Evolutionary conservation across 2,797 vertebrate genomes (phyloP).

Genomic region (Sebastes minor): DNA sequence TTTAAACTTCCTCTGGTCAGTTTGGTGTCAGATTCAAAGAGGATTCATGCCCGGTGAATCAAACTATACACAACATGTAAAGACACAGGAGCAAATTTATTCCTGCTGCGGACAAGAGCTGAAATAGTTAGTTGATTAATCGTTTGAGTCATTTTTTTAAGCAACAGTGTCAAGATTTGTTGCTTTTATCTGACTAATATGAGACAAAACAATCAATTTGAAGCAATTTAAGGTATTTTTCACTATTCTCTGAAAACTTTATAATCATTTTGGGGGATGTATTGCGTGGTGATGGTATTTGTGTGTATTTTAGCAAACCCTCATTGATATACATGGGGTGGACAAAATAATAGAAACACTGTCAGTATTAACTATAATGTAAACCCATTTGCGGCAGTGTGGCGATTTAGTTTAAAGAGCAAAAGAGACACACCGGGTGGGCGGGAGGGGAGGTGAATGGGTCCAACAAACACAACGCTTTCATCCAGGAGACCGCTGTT

Average conservation of each 20-base stretch:
- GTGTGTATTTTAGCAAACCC: background rate
- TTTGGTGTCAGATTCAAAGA: slow-evolving; percentile 11
- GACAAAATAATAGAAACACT: no score
- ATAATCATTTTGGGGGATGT: background rate
- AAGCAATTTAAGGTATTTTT: background rate
- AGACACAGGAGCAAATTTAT: background rate
- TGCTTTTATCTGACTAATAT: background rate
- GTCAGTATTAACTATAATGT: no score
- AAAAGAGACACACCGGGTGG: no score
- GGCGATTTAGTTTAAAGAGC: no score
- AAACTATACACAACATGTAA: background rate
- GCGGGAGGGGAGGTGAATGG: no score
- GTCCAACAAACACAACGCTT: no score
- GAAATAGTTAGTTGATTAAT: background rate
- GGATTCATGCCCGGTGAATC: slow-evolving; percentile 8
- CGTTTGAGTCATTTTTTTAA: background rate
- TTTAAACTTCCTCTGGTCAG: slow-evolving; percentile 15
- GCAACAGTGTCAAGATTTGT: background rate
- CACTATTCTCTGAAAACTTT: background rate
- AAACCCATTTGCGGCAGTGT: no score
- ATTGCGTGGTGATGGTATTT: background rate
- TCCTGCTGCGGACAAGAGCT: background rate
- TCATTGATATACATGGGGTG: background rate
- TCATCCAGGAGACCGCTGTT: no score
- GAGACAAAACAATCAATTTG: background rate